Evolutionary conservation across 2,113 vertebrate species (phyloP).

Genomic region (Columba janthina): DNA sequence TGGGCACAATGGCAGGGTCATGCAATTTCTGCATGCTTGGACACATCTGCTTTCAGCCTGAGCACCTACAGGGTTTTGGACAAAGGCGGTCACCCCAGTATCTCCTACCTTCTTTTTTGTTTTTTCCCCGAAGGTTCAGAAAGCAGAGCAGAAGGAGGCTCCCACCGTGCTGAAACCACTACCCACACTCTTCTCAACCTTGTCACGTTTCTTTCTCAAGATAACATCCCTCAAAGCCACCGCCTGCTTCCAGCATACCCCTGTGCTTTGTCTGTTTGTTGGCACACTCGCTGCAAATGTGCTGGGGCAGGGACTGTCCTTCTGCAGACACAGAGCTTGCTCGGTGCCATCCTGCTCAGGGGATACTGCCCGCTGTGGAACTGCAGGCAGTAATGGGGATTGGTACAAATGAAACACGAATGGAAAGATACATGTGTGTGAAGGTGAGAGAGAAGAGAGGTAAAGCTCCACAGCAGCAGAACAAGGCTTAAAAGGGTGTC

Average conservation of each 20-base stretch:
- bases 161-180: background rate
- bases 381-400: background rate
- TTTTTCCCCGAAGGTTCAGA: background rate
- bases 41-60: background rate
- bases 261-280: background rate
- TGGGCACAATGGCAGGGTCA: rapidly evolving
- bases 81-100: background rate
- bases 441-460: background rate
- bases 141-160: background rate
- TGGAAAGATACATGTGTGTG: rapidly evolving
- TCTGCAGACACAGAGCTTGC: background rate
- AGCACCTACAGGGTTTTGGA: background rate
- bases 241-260: rapidly evolving
- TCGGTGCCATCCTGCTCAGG: rapidly evolving
- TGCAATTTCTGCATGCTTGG: rapidly evolving
- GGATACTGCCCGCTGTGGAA: background rate
- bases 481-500: background rate
- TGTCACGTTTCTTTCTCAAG: background rate
- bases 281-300: rapidly evolving
- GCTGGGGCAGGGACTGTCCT: background rate
- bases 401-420: background rate
- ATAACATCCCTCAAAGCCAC: background rate
- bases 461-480: background rate
- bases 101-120: background rate
- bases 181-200: background rate